Conservation (phyloP, 2,888 invertebrate species). For the Pheosia tremula region DNA sequence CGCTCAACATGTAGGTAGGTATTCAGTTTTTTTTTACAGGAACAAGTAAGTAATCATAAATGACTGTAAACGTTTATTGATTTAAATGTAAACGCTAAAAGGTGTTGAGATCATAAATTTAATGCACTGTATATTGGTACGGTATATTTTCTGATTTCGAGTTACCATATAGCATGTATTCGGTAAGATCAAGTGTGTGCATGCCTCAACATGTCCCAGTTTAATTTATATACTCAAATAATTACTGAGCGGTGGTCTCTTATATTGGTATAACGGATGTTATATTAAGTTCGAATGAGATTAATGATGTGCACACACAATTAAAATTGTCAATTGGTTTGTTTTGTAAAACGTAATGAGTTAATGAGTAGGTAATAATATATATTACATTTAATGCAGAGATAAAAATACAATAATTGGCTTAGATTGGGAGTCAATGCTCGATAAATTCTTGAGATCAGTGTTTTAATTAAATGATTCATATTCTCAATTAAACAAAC, state of each 20-base stretch:
- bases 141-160: not conserved
- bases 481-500: no score
- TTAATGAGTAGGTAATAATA: slow-evolving; percentile 12
- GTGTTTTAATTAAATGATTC: no score
- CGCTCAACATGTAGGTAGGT: not conserved
- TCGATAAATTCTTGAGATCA: no score
- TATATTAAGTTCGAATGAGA: slow-evolving; percentile 44
- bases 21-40: not conserved
- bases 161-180: slow-evolving; percentile 36
- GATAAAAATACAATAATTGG: no score
- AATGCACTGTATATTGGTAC: not conserved
- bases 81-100: not conserved
- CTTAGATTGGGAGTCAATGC: no score
- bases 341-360: slow-evolving; percentile 21
- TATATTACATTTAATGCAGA: slow-evolving; percentile 12
- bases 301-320: slow-evolving; percentile 46
- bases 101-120: slow-evolving; percentile 2
- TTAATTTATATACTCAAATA: slow-evolving; percentile 65
- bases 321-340: slow-evolving; percentile 31
- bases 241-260: slow-evolving; percentile 38
- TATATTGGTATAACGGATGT: slow-evolving; percentile 62
- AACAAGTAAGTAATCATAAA: not conserved
- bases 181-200: slow-evolving; percentile 48
- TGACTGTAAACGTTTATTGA: not conserved
- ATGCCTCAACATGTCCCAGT: slow-evolving; percentile 45